Conservation (phyloP, 2,113 vertebrate species). For the Eubucco bourcierii region DNA sequence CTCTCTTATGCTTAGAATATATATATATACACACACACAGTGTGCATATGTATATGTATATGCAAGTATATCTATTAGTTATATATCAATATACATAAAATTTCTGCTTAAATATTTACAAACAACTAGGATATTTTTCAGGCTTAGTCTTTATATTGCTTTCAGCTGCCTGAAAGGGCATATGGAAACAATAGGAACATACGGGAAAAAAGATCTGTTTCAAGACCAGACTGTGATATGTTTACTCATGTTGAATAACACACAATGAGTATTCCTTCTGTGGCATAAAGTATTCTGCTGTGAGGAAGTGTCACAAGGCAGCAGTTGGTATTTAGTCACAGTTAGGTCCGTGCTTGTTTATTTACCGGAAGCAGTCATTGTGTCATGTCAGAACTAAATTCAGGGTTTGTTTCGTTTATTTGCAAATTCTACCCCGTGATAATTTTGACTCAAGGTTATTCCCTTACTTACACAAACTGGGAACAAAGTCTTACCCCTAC, state of each 20-base stretch:
- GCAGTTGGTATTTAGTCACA: neutral
- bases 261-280: neutral
- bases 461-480: neutral
- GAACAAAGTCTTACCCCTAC: neutral
- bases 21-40: neutral
- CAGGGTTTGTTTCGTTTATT: neutral
- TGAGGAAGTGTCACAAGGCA: neutral
- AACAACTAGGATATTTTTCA: neutral
- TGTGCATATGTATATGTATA: neutral
- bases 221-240: constrained; percentile 11
- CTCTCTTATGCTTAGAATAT: neutral
- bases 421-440: neutral
- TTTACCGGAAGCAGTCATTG: neutral
- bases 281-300: neutral
- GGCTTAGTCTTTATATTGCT: constrained; percentile 47
- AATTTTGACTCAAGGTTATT: neutral
- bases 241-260: constrained; percentile 15
- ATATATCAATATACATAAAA: constrained; percentile 22
- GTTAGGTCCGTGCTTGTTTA: neutral
- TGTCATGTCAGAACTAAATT: neutral
- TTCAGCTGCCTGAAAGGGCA: constrained; percentile 46
- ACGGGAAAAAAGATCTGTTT: constrained; percentile 11
- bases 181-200: constrained; percentile 45
- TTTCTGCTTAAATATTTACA: constrained; percentile 36
- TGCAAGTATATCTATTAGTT: constrained; percentile 16